These are phyloP conservation scores for Hedychridium roseum DNA, from an alignment of 2,888 invertebrate species.

Conservation along the genomic window DNA sequence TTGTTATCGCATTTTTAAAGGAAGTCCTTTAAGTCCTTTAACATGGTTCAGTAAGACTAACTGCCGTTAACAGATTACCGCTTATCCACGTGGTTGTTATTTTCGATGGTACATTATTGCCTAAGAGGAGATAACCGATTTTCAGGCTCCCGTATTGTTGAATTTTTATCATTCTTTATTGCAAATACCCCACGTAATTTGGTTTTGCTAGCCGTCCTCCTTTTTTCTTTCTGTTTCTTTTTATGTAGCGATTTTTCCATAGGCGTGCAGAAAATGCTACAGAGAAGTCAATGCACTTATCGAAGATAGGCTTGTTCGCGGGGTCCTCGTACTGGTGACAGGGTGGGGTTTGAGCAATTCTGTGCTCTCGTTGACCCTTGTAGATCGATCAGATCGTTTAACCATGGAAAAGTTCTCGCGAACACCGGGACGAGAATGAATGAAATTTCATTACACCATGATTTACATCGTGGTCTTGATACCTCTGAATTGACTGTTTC, in stretches of 20 bases:
- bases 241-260: too few relatives aligned
- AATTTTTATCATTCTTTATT: background rate
- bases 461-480: background rate
- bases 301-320: background rate
- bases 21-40: too few relatives aligned
- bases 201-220: background rate
- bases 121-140: background rate
- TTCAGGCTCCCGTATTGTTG: background rate
- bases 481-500: too few relatives aligned
- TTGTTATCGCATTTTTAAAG: too few relatives aligned
- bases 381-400: constrained; percentile 38
- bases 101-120: background rate
- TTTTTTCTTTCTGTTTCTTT: background rate
- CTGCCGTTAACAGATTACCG: background rate
- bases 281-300: background rate
- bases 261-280: too few relatives aligned
- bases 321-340: too few relatives aligned
- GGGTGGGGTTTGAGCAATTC: constrained; percentile 23
- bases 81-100: background rate
- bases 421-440: too few relatives aligned
- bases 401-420: constrained; percentile 39
- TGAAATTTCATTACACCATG: background rate
- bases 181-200: too few relatives aligned
- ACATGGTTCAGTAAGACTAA: too few relatives aligned
- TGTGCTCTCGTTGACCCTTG: constrained; percentile 34